phyloP scores from a whole-genome alignment of 2,113 vertebrate genomes.

The Collichthys lucidus region DNA sequence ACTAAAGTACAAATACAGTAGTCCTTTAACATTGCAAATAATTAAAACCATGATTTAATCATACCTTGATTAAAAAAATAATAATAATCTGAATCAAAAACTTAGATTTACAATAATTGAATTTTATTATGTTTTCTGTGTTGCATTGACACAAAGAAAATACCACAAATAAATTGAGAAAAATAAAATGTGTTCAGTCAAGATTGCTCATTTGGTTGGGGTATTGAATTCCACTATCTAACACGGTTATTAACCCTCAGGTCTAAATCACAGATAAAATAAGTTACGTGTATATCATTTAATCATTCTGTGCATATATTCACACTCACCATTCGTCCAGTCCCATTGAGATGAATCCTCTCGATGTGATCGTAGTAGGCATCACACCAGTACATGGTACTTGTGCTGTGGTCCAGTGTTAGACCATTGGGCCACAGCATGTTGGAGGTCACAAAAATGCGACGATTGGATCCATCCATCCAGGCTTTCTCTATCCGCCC shows the following conservation, averaged over 20 bases:
- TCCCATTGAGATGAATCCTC: conserved; percentile 95
- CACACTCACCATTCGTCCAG: conserved; percentile 91
- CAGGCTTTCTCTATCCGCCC: conserved; percentile 98
- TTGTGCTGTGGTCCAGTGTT: conserved; percentile 90
- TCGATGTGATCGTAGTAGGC: conserved; percentile 99
- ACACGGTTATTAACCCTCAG: too few relatives aligned
- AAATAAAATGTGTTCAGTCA: background rate
- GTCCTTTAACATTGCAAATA: too few relatives aligned
- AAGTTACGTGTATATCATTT: background rate
- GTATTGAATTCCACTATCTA: background rate
- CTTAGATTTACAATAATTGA: too few relatives aligned
- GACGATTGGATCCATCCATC: conserved; percentile 95
- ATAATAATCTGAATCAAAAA: background rate
- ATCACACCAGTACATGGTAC: conserved; percentile 97
- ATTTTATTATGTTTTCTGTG: background rate
- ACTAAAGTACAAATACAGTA: too few relatives aligned
- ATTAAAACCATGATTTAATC: background rate
- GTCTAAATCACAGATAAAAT: background rate
- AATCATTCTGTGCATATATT: background rate
- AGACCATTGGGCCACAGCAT: conserved; percentile 99
- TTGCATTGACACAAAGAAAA: too few relatives aligned
- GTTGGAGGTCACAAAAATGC: conserved; percentile 96
- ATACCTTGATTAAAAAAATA: background rate
- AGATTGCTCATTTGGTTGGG: background rate
- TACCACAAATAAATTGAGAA: too few relatives aligned